Base-by-base conservation (phyloP, 2,113 vertebrate genomes). In the Phycodurus eques region DNA sequence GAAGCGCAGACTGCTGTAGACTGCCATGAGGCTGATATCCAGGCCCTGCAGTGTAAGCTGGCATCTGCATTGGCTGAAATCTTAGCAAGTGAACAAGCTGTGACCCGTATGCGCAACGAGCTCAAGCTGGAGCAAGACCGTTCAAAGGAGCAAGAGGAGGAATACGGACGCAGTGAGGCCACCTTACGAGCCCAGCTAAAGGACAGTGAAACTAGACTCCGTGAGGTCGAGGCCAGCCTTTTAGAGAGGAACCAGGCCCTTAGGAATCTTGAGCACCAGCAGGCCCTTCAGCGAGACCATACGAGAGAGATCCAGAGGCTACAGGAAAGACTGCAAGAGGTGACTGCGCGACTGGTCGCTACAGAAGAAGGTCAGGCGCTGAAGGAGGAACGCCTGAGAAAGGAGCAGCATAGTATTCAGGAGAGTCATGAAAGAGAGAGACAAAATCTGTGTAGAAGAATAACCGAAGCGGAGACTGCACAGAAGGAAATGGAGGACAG, bases 161-260 rank as follows among this genome's bases (percentile, higher is more conserved):
- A 96, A 73, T 92, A 94, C 87, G 90, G 90, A 68, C 92, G 87
- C 1, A 91, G 92, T 0, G 95, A 97, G 77, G 89, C 88, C 0
- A 78, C 92, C 0, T 86, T 98, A 27, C 92, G 93, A 31, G 90
- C 92, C 63, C 97, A 98, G 87, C 90, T 98, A 6, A 94, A 92
- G 69, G 95, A 94, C 82, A 97, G 95, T 0, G 96, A 98, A 88
- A 95, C 95, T 68, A 93, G 95, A 82, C 94, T 98, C 22, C 94
- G 94, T 80, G 93, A 88, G 0, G 93, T 95, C 0, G 97, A 98
- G 73, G 95, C 96, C 44, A 90, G 91, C 72, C 94, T 99, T 46
- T 84, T 97, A 20, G 94, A 96, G 84, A 96, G 94, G 87, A 97
- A 89, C 8, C 96, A 98, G 86, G 95, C 94, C 65, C 92, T 98